These are phyloP conservation scores for Ladona fulva DNA, from an alignment of 1,140 invertebrate genomes.

Conservation along the genomic window DNA sequence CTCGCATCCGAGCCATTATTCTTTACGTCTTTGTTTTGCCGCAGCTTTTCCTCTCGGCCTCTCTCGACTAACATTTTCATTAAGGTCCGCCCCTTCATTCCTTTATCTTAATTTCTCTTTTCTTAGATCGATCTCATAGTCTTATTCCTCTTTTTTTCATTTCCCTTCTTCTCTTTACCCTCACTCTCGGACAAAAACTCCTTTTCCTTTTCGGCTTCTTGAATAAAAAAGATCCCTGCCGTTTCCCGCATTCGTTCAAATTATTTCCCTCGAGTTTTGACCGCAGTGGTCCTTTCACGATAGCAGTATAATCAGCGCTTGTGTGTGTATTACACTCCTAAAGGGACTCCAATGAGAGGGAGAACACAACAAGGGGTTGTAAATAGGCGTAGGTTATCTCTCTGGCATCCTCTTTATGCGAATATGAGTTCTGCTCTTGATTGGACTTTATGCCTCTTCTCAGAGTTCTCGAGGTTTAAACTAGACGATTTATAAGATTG, in stretches of 20 bases:
- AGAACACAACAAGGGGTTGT: background rate
- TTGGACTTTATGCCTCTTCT: background rate
- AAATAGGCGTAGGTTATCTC: background rate
- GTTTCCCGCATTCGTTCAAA: background rate
- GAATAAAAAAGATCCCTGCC: background rate
- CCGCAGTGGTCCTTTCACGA: background rate
- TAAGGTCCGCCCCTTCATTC: no score
- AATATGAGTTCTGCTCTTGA: background rate
- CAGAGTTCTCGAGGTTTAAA: background rate
- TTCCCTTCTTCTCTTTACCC: background rate
- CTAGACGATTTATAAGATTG: background rate
- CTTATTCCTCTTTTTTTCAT: no score
- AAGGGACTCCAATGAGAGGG: background rate
- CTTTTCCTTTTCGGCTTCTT: background rate
- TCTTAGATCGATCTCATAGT: no score
- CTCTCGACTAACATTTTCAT: no score
- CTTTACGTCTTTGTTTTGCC: no score
- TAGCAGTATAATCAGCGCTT: background rate
- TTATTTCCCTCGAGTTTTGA: background rate
- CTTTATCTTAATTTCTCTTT: no score
- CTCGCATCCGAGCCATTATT: no score
- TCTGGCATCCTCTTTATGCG: background rate
- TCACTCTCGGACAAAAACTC: background rate
- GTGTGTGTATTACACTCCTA: background rate
- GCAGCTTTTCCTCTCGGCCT: no score